These are phyloP conservation scores for Phengaris arion DNA, from an alignment of 2,888 invertebrate species.

Conservation along the genomic window DNA sequence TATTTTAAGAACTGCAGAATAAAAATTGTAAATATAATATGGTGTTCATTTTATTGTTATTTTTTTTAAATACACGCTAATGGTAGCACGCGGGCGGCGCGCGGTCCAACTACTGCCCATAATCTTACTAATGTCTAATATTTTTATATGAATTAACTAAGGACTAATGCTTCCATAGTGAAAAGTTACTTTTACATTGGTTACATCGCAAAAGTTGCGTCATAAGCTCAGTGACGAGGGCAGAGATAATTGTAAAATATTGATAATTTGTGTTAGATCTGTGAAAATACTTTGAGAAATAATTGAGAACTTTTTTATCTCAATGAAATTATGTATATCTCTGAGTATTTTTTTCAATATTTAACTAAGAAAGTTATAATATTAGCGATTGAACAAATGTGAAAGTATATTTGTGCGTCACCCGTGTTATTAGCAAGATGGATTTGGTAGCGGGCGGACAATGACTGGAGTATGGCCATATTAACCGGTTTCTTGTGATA, in stretches of 20 bases:
- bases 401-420: background rate
- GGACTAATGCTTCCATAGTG: constrained; percentile 24
- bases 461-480: constrained; percentile 50
- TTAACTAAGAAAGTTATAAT: too few species aligned
- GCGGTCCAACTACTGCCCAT: constrained; percentile 48
- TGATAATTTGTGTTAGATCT: background rate
- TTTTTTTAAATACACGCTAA: constrained; percentile 70
- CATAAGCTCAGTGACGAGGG: too few species aligned
- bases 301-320: too few species aligned
- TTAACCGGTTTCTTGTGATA: constrained; percentile 58
- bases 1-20: constrained; percentile 54
- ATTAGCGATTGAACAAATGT: background rate
- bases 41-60: constrained; percentile 73
- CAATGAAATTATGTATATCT: too few species aligned
- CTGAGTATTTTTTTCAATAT: too few species aligned
- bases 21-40: constrained; percentile 71
- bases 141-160: constrained; percentile 46
- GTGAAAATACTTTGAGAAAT: too few species aligned
- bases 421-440: constrained; percentile 26
- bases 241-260: background rate
- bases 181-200: background rate
- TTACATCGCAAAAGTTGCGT: background rate
- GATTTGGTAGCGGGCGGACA: constrained; percentile 29
- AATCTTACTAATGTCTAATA: constrained; percentile 42
- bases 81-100: constrained; percentile 44